phyloP scores from a whole-genome alignment of 2,797 vertebrate species.

The Naso thynnoides region DNA sequence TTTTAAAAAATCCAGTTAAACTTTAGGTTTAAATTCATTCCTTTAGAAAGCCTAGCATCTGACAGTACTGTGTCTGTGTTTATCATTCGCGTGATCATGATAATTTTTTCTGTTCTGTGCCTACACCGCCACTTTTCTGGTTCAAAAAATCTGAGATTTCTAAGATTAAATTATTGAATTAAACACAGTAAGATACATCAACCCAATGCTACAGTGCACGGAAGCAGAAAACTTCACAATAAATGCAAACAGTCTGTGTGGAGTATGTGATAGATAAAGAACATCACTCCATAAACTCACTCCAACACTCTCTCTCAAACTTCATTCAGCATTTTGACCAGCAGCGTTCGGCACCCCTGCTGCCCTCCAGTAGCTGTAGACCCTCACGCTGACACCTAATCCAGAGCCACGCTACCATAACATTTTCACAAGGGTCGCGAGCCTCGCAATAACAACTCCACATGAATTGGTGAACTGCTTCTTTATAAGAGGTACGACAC shows the following conservation, averaged over 20 bases:
- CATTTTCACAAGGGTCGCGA: constrained; percentile 82
- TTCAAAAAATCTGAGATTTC: too few relatives aligned
- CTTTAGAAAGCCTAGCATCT: too few relatives aligned
- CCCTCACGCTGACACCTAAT: constrained; percentile 77
- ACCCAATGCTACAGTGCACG: too few relatives aligned
- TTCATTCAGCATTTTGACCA: constrained; percentile 40
- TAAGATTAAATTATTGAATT: too few relatives aligned
- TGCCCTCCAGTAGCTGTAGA: constrained; percentile 32
- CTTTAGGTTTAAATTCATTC: too few relatives aligned
- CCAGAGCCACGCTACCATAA: constrained; percentile 78
- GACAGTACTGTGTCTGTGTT: neutral
- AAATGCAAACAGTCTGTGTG: neutral
- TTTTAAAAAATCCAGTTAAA: too few relatives aligned
- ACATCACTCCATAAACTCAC: constrained; percentile 7
- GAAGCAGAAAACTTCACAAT: neutral
- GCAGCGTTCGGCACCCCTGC: constrained; percentile 9
- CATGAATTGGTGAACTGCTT: constrained; percentile 78
- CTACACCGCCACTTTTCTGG: too few relatives aligned
- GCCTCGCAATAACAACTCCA: constrained; percentile 75
- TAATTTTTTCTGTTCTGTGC: too few relatives aligned
- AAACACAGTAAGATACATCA: too few relatives aligned
- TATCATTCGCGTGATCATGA: too few relatives aligned
- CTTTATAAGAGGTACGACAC: constrained; percentile 81
- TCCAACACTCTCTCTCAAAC: too few relatives aligned
- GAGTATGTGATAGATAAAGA: constrained; percentile 2